phyloP scores from a whole-genome alignment of 2,797 vertebrate species.

The Siniperca obscura region DNA sequence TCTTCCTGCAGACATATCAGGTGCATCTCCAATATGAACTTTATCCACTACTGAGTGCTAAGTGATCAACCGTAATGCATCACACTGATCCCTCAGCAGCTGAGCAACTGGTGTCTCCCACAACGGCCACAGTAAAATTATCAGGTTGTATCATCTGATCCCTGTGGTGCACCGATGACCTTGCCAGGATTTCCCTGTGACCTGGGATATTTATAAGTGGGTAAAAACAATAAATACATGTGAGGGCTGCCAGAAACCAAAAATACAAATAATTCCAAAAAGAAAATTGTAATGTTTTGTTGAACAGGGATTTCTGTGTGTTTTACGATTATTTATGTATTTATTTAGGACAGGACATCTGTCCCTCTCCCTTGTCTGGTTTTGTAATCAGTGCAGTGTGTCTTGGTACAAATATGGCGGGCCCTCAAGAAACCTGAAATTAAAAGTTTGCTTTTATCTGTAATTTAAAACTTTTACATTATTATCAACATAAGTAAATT shows the following conservation, averaged over 20 bases:
- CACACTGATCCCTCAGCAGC: neutral
- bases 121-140: neutral
- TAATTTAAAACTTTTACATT: no score
- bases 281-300: neutral
- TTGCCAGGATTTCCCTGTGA: neutral
- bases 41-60: neutral
- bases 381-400: neutral
- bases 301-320: neutral
- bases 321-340: neutral
- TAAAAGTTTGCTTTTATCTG: no score
- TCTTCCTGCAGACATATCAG: constrained; percentile 1
- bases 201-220: neutral
- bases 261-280: neutral
- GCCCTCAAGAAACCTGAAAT: neutral
- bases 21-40: neutral
- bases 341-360: neutral
- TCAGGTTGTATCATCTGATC: constrained; percentile 26
- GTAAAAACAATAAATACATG: neutral
- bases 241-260: neutral
- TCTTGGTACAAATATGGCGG: neutral
- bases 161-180: neutral
- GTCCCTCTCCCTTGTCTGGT: neutral
- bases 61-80: constrained; percentile 14
- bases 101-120: constrained; percentile 13
- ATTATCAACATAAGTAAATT: no score